phyloP scores from a whole-genome alignment of 2,888 invertebrate species.

The Blomia tropicalis region DNA sequence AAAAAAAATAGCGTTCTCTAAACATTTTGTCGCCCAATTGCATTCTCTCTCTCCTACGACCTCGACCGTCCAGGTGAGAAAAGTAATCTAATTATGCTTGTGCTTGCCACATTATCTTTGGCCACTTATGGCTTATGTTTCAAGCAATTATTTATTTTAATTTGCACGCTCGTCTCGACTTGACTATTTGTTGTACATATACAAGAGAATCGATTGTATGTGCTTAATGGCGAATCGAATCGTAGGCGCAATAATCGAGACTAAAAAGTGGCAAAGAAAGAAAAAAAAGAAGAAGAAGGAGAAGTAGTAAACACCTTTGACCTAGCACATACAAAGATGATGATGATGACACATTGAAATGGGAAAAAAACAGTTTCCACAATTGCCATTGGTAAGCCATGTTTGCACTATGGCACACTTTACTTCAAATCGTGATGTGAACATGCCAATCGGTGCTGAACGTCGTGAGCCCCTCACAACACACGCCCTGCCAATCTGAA shows the following conservation, averaged over 20 bases:
- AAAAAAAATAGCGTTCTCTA: too few relatives aligned
- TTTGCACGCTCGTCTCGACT: background rate
- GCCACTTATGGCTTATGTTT: conserved; percentile 2
- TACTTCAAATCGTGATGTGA: conserved; percentile 4
- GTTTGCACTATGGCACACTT: too few relatives aligned
- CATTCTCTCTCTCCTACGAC: too few relatives aligned
- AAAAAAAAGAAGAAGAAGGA: background rate
- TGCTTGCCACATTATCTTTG: background rate
- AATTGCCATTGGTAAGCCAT: background rate
- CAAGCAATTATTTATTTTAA: conserved; percentile 8
- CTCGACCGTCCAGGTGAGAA: conserved; percentile 11
- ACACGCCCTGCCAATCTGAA: conserved; percentile 4
- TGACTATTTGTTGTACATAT: background rate
- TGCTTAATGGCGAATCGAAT: background rate
- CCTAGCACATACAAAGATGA: background rate
- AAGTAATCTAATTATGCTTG: conserved; percentile 10
- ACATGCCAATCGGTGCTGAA: background rate
- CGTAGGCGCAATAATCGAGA: background rate
- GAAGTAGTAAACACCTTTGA: conserved; percentile 9
- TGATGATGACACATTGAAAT: conserved; percentile 10
- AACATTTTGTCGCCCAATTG: too few relatives aligned
- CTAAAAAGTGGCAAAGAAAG: background rate
- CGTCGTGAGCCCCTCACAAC: background rate
- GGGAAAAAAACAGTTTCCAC: background rate
- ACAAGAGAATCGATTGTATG: background rate